These are phyloP conservation scores for Emmelina monodactyla DNA, from an alignment of 2,888 invertebrate species.

Conservation along the genomic window DNA sequence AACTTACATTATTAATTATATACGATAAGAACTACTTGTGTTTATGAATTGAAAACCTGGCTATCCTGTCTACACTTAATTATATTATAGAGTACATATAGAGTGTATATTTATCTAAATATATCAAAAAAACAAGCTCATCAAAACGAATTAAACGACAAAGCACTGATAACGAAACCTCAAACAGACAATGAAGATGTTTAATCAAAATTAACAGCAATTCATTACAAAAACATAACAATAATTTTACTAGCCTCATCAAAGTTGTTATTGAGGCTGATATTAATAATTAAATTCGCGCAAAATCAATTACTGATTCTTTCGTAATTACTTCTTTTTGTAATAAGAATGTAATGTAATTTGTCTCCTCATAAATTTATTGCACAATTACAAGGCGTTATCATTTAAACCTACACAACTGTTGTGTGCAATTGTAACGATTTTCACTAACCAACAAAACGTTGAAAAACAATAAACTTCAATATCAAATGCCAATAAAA, in stretches of 20 bases:
- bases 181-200: conserved; percentile 60
- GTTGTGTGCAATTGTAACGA: conserved; percentile 19
- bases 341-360: conserved; percentile 6
- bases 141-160: conserved; percentile 38
- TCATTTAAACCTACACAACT: conserved; percentile 5
- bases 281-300: no score
- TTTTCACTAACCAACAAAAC: conserved; percentile 29
- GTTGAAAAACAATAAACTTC: conserved; percentile 23
- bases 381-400: no score
- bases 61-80: conserved; percentile 62
- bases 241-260: no score
- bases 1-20: conserved; percentile 43
- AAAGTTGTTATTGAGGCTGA: no score
- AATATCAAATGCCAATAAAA: conserved; percentile 45
- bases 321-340: no score
- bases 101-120: conserved; percentile 62
- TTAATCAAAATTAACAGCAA: conserved; percentile 60
- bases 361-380: no score
- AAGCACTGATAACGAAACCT: conserved; percentile 40
- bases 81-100: conserved; percentile 38
- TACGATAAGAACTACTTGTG: conserved; percentile 42
- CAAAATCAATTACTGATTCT: no score
- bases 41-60: conserved; percentile 62
- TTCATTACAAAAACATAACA: conserved; percentile 58
- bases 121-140: conserved; percentile 40